These are phyloP conservation scores for Gortyna flavago DNA, from an alignment of 2,888 invertebrate genomes.

Conservation along the genomic window DNA sequence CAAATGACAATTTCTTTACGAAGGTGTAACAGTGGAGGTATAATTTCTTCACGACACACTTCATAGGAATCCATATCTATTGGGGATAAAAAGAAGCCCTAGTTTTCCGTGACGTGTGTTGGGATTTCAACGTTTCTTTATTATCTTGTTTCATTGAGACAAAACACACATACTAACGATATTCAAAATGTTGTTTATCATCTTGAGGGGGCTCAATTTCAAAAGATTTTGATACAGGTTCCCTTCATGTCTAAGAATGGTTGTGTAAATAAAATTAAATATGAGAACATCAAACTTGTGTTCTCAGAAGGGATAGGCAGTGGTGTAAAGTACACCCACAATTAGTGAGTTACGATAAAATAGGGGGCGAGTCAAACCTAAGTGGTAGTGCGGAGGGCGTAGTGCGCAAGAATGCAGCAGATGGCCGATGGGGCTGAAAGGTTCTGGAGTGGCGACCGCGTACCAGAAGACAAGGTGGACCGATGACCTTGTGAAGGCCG, in stretches of 20 bases:
- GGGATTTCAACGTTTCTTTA: conserved; percentile 19
- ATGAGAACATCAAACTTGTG: too few relatives aligned
- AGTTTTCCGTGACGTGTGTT: conserved; percentile 32
- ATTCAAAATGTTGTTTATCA: conserved; percentile 25
- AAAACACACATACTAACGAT: neutral
- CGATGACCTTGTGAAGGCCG: neutral
- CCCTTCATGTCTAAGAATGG: conserved; percentile 6
- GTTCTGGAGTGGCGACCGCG: neutral
- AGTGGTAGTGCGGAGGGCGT: neutral
- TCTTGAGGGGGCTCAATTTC: conserved; percentile 8
- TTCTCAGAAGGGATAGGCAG: neutral
- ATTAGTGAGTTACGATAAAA: neutral
- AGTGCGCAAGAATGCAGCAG: too few relatives aligned
- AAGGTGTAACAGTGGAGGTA: conserved; percentile 11
- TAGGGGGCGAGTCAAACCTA: neutral
- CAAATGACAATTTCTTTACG: neutral
- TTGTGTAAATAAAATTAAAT: neutral
- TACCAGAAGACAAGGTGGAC: neutral
- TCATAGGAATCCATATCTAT: conserved; percentile 49
- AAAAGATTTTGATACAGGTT: conserved; percentile 21
- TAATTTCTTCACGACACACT: conserved; percentile 40
- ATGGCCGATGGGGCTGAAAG: neutral
- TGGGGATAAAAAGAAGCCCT: conserved; percentile 53
- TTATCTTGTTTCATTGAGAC: conserved; percentile 23
- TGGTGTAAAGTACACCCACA: neutral